Evolutionary conservation across 2,888 invertebrate genomes (phyloP), one percentile per base, ranked within the genome.

Genomic region (Glyphotaelius pellucidus): DNA sequence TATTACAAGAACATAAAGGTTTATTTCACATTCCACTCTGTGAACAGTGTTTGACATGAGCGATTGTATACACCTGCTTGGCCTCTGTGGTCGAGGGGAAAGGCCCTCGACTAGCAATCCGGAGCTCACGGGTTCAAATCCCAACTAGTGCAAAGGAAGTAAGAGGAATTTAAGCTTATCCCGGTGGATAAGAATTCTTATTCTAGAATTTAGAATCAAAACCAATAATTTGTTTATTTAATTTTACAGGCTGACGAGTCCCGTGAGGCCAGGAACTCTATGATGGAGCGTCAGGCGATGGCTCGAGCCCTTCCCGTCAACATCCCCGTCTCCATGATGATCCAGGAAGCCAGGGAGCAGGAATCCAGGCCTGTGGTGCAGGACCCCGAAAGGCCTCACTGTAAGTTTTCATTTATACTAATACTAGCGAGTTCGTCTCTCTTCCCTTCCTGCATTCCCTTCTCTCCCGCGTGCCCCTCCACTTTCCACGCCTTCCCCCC

Each of bases 361-460:
- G 96, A 97, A 94, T 96, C 96, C 47, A 95, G 96, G 94, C 96
- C 96, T 90, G 96, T 97, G 94, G 97, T 97, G 93, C 95, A 95
- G 93, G 95, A 95, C 93, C 94, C 95, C 92, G 96, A 96, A 94
- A 97, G 98, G 95, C 98, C 98, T 93, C 98, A 98, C 94, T 98
- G 98, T 98, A 95, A 97, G 98, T 97, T 94, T 90, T 67, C 67
- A 25, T 67, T n/a, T n/a, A n/a, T 25, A 42, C 42, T 42, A 1
- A 32, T 38, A 1, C n/a, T n/a, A n/a, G n/a, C n/a, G n/a, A n/a
- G n/a, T n/a, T n/a, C n/a, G n/a, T n/a, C n/a, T n/a, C n/a, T n/a
- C n/a, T n/a, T n/a, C n/a, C n/a, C n/a, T n/a, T n/a, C n/a, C n/a
- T n/a, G n/a, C n/a, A n/a, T n/a, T n/a, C n/a, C n/a, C n/a, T n/a